These are phyloP conservation scores for Apodemus speciosus DNA, from an alignment of 2,113 vertebrate genomes.

Conservation along the genomic window DNA sequence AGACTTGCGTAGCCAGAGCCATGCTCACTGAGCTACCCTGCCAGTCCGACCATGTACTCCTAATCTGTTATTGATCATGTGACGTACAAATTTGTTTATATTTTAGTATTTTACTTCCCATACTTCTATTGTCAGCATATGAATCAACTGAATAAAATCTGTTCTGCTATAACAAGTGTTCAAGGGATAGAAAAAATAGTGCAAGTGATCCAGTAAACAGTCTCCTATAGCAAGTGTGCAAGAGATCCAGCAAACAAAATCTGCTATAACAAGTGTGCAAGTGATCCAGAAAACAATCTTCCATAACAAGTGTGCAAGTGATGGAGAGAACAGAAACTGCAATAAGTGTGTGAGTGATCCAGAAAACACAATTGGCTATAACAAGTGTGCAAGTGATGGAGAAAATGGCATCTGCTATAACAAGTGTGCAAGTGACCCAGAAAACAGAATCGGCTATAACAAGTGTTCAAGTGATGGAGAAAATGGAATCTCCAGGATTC, in stretches of 20 bases:
- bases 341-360: too few species aligned
- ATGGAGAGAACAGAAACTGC: too few species aligned
- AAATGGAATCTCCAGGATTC: neutral
- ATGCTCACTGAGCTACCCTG: neutral
- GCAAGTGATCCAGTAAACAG: too few species aligned
- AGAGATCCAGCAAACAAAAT: neutral
- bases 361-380: too few species aligned
- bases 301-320: neutral
- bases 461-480: neutral
- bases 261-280: neutral
- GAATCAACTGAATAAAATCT: neutral
- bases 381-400: too few species aligned
- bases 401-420: neutral
- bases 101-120: conserved; percentile 4
- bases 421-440: neutral
- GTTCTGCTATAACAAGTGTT: neutral
- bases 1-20: too few species aligned
- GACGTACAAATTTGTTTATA: neutral
- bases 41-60: neutral
- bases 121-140: neutral
- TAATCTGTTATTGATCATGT: neutral
- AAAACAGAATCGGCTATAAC: neutral
- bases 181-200: too few species aligned
- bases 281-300: neutral
- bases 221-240: too few species aligned